These are phyloP conservation scores for Caerostris extrusa DNA, from an alignment of 1,140 invertebrate species.

Conservation along the genomic window DNA sequence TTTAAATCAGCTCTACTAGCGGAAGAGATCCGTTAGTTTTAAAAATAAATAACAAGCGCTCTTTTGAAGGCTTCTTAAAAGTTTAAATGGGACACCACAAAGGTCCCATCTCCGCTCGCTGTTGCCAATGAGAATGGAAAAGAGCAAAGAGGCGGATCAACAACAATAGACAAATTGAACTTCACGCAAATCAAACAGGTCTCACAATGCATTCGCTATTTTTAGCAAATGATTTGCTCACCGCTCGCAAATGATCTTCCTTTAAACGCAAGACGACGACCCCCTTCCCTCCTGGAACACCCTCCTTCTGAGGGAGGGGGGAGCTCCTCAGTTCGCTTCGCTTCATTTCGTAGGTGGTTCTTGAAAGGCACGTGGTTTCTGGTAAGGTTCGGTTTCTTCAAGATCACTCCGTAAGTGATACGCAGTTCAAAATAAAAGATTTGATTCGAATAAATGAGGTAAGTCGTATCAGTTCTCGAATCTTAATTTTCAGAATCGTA, in stretches of 20 bases:
- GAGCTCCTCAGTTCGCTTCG: not conserved
- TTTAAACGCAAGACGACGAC: conserved; percentile 28
- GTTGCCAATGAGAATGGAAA: not conserved
- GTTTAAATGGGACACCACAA: not conserved
- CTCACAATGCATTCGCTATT: conserved; percentile 49
- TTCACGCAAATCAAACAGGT: conserved; percentile 63
- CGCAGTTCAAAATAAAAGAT: not conserved
- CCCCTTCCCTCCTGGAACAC: conserved; percentile 24
- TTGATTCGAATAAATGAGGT: not conserved
- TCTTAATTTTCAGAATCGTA: too few relatives aligned
- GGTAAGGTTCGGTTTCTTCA: not conserved
- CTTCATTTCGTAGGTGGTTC: conserved; percentile 19
- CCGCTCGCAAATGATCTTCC: conserved; percentile 18
- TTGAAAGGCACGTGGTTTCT: conserved; percentile 8
- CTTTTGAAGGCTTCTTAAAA: not conserved
- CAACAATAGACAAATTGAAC: conserved; percentile 50
- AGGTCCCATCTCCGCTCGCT: not conserved
- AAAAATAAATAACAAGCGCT: too few relatives aligned
- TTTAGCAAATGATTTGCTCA: conserved; percentile 54
- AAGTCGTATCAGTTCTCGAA: not conserved
- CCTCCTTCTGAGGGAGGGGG: not conserved
- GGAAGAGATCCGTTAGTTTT: too few relatives aligned
- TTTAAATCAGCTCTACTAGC: too few relatives aligned
- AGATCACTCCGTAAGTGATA: not conserved
- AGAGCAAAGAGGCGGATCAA: not conserved